A percentile compares a stretch with the other conserved stretches of the same genome.
phyloP scores from a whole-genome alignment of 2,888 invertebrate species.

The Agrochola lota region DNA sequence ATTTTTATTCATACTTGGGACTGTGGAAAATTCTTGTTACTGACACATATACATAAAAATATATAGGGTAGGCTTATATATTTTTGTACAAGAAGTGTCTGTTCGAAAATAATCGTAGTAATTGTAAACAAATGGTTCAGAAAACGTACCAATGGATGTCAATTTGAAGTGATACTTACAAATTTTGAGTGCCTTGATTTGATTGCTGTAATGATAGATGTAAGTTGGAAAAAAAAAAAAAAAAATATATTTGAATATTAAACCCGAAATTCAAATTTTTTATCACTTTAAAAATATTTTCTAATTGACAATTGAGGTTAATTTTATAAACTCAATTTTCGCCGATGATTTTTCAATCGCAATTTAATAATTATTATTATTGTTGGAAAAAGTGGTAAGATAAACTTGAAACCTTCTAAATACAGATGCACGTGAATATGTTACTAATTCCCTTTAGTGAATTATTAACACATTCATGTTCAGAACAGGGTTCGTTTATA shows the following conservation, averaged over 20 bases:
- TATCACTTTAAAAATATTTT: not conserved
- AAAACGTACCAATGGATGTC: not conserved
- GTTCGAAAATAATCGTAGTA: not conserved
- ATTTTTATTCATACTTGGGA: conserved; percentile 45
- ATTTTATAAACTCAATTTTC: not conserved
- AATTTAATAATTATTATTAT: not conserved
- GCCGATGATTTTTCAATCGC: not conserved
- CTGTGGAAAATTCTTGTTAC: conserved; percentile 18
- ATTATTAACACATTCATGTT: not conserved
- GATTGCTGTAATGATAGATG: too few relatives aligned
- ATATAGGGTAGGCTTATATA: not conserved
- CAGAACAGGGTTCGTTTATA: not conserved
- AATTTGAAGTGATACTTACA: not conserved
- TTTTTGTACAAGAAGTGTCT: not conserved
- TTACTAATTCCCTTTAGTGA: not conserved
- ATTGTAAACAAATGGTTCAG: not conserved
- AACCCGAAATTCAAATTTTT: not conserved
- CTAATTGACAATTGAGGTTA: not conserved
- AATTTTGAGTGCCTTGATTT: not conserved
- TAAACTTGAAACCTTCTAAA: not conserved
- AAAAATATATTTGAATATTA: not conserved
- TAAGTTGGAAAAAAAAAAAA: too few relatives aligned
- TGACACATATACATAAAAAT: conserved; percentile 15
- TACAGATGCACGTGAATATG: not conserved
- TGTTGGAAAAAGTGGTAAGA: not conserved